These are phyloP conservation scores for Leguminivora glycinivorella DNA, from an alignment of 1,140 invertebrate genomes.

Conservation along the genomic window DNA sequence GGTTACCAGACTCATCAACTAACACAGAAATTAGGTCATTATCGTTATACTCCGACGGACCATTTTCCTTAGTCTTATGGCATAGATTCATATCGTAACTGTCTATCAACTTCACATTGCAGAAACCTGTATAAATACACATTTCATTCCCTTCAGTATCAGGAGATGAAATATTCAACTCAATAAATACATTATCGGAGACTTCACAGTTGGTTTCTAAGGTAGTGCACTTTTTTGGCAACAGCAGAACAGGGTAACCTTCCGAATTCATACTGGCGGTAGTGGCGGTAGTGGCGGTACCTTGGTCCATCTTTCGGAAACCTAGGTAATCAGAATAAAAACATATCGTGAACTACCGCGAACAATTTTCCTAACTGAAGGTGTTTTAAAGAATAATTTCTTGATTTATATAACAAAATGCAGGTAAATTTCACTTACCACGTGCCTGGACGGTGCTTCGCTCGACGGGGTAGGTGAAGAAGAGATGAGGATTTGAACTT, in stretches of 20 bases:
- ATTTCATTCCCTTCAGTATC: constrained; percentile 57
- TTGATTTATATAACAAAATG: constrained; percentile 42
- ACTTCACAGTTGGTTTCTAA: constrained; percentile 55
- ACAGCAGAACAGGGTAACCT: constrained; percentile 54
- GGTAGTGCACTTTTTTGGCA: constrained; percentile 58
- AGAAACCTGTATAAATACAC: constrained; percentile 60
- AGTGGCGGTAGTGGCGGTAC: constrained; percentile 4
- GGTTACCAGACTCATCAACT: constrained; percentile 40
- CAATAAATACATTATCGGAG: constrained; percentile 57
- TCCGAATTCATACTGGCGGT: constrained; percentile 35
- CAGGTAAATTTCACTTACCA: constrained; percentile 53
- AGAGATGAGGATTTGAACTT: constrained; percentile 37
- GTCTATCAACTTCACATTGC: constrained; percentile 62
- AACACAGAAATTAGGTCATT: constrained; percentile 39
- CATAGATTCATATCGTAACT: constrained; percentile 47
- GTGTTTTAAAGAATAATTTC: constrained; percentile 53
- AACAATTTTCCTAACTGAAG: constrained; percentile 43
- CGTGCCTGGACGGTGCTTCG: constrained; percentile 45
- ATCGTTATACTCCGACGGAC: constrained; percentile 32
- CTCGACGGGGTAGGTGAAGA: constrained; percentile 35
- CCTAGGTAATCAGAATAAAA: constrained; percentile 41
- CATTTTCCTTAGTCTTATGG: constrained; percentile 30
- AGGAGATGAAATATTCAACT: constrained; percentile 56
- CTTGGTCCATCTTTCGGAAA: constrained; percentile 50
- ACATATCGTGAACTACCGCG: constrained; percentile 32